Conservation (phyloP, 2,888 invertebrate genomes). For the Cosmopolites sordidus region DNA sequence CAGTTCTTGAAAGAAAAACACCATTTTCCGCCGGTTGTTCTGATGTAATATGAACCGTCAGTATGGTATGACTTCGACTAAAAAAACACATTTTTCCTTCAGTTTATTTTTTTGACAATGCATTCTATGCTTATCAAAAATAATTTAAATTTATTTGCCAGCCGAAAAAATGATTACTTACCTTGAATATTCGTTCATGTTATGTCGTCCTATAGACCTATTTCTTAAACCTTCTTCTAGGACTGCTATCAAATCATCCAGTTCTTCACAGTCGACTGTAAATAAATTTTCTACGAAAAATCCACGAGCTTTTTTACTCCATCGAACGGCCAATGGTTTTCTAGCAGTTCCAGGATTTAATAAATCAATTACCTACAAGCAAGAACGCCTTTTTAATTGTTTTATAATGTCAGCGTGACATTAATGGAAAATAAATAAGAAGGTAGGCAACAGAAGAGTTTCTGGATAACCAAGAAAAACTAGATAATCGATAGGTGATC, state of each 20-base stretch:
- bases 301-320: conserved; percentile 89
- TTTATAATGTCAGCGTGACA: too few relatives aligned
- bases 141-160: too few relatives aligned
- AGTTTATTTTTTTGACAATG: too few relatives aligned
- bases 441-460: too few relatives aligned
- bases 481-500: too few relatives aligned
- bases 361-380: conserved; percentile 90
- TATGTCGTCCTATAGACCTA: conserved; percentile 83
- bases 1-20: conserved; percentile 84
- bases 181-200: conserved; percentile 86
- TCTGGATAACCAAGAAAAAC: too few relatives aligned
- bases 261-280: conserved; percentile 87
- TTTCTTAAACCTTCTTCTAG: conserved; percentile 93
- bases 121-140: conserved; percentile 2
- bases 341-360: conserved; percentile 80
- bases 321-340: conserved; percentile 82
- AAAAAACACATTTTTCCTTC: conserved; percentile 14
- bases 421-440: too few relatives aligned
- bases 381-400: too few relatives aligned
- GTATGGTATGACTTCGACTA: conserved; percentile 79
- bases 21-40: conserved; percentile 78
- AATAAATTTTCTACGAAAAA: conserved; percentile 97
- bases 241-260: conserved; percentile 89
- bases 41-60: conserved; percentile 85
- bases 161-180: conserved; percentile 23